phyloP scores from a whole-genome alignment of 2,797 vertebrate species.

The Atherinosoma microstoma region DNA sequence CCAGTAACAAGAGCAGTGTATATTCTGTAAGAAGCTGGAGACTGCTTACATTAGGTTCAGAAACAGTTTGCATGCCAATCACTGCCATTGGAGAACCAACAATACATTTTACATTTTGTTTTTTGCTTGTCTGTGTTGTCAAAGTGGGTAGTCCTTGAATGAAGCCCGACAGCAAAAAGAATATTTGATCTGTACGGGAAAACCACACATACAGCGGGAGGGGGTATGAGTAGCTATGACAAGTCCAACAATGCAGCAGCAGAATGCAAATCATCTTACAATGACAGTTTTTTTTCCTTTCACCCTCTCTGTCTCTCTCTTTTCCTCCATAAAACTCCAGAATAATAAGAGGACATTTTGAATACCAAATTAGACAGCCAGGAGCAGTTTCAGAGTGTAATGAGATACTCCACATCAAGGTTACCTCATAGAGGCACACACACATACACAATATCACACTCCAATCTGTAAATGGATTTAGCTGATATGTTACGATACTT shows the following conservation, averaged over 20 bases:
- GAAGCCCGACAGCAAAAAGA: slow-evolving; percentile 52
- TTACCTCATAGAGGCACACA: slow-evolving; percentile 13
- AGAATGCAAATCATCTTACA: slow-evolving; percentile 62
- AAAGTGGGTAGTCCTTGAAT: slow-evolving; percentile 23
- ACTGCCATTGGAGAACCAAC: slow-evolving; percentile 23
- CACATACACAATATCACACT: slow-evolving; percentile 19
- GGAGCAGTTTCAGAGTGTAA: slow-evolving; percentile 49
- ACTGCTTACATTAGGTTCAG: slow-evolving; percentile 11
- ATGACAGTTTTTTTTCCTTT: slow-evolving; percentile 24
- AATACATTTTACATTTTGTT: slow-evolving; percentile 12
- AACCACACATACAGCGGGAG: slow-evolving; percentile 32
- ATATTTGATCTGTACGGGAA: slow-evolving; percentile 35
- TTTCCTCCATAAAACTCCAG: slow-evolving; percentile 26
- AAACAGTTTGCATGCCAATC: slow-evolving; percentile 43
- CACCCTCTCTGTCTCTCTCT: slow-evolving; percentile 1
- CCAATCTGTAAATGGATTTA: slow-evolving; percentile 18
- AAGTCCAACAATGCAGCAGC: slow-evolving; percentile 23
- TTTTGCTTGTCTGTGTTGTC: slow-evolving; percentile 11
- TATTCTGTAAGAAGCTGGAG: slow-evolving; percentile 1
- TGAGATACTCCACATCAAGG: slow-evolving; percentile 48
- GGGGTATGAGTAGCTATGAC: slow-evolving; percentile 32
- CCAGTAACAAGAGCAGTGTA: neutral
- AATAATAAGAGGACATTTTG: slow-evolving; percentile 63
- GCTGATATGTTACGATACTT: slow-evolving; percentile 3
- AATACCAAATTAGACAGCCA: slow-evolving; percentile 69